Evolutionary conservation across 1,140 invertebrate genomes (phyloP).

Genomic region (Leptonema lineaticorne): DNA sequence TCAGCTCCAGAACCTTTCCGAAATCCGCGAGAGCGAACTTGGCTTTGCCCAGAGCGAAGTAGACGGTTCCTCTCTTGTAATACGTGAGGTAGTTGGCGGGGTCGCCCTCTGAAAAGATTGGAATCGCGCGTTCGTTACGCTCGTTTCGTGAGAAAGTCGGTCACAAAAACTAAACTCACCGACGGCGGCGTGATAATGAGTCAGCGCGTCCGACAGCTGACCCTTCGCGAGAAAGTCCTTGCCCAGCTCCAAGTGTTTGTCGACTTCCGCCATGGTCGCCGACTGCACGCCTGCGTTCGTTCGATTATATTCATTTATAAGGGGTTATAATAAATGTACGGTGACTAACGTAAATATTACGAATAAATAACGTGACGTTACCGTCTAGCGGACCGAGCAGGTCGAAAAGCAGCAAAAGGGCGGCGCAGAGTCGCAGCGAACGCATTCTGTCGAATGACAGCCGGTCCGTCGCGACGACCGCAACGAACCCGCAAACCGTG

Average conservation of each 20-base stretch:
- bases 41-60: conserved; percentile 93
- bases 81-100: conserved; percentile 94
- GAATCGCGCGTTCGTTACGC: conserved; percentile 34
- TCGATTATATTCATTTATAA: conserved; percentile 34
- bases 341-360: too few relatives aligned
- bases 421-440: neutral
- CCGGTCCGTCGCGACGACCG: neutral
- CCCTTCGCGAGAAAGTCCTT: conserved; percentile 87
- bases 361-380: neutral
- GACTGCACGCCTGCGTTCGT: conserved; percentile 65
- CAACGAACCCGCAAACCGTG: neutral
- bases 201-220: conserved; percentile 93
- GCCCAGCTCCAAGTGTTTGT: conserved; percentile 91
- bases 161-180: conserved; percentile 67
- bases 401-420: neutral
- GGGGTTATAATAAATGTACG: neutral
- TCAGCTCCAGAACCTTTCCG: conserved; percentile 84
- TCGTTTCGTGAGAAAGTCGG: conserved; percentile 2
- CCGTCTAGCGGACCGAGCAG: neutral
- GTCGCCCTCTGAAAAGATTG: conserved; percentile 81
- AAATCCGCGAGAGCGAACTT: conserved; percentile 94
- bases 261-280: conserved; percentile 74
- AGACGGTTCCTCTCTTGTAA: conserved; percentile 93
- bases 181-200: conserved; percentile 97
- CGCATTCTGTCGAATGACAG: neutral